These are phyloP conservation scores for Fistularia commersonii DNA, from an alignment of 2,797 vertebrate species.

Conservation along the genomic window DNA sequence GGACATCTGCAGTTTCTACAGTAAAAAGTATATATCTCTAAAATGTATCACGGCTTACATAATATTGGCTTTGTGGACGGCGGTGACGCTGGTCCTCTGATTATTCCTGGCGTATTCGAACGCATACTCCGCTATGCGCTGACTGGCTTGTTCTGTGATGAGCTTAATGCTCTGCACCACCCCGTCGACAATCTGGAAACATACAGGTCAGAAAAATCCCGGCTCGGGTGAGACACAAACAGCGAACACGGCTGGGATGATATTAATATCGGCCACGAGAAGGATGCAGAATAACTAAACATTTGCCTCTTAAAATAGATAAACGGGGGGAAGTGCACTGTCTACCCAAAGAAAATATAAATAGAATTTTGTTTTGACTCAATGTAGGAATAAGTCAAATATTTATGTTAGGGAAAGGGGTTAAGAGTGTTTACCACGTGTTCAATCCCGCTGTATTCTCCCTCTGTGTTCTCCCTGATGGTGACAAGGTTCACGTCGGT, in stretches of 20 bases:
- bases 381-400: not conserved
- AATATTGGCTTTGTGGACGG: constrained; percentile 98
- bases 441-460: constrained; percentile 97
- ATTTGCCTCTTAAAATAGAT: no score
- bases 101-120: constrained; percentile 96
- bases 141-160: constrained; percentile 91
- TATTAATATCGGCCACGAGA: no score
- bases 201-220: not conserved
- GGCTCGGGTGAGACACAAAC: no score
- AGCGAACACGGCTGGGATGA: not conserved
- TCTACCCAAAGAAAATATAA: no score
- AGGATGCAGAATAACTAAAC: no score
- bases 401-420: not conserved
- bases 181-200: constrained; percentile 92
- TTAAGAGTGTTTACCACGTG: constrained; percentile 80
- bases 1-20: not conserved
- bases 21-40: not conserved
- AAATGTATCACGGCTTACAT: constrained; percentile 78
- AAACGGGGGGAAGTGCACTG: no score
- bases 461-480: constrained; percentile 96
- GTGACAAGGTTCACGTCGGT: constrained; percentile 92
- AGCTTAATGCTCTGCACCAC: constrained; percentile 98
- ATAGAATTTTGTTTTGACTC: no score
- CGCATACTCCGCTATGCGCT: constrained; percentile 92
- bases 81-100: constrained; percentile 88